phyloP scores from a whole-genome alignment of 2,113 vertebrate genomes.

The Solea senegalensis region DNA sequence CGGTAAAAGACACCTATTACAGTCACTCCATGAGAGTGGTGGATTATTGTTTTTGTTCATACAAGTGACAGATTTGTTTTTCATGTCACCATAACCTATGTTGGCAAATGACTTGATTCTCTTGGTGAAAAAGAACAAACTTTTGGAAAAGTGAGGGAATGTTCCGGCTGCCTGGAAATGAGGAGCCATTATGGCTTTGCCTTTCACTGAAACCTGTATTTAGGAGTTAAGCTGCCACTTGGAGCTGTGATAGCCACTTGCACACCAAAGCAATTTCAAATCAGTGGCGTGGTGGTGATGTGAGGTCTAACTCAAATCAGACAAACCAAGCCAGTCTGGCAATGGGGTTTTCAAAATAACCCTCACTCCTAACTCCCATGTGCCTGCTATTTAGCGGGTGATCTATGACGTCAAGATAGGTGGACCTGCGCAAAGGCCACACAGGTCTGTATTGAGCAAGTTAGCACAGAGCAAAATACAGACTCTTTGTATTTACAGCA shows the following conservation, averaged over 20 bases:
- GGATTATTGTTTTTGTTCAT: background rate
- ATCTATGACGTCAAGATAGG: constrained; percentile 74
- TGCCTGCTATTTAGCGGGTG: constrained; percentile 60
- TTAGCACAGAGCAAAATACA: constrained; percentile 63
- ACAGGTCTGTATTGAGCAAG: constrained; percentile 62
- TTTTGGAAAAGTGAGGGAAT: constrained; percentile 20
- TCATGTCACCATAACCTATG: constrained; percentile 21
- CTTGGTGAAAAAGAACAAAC: background rate
- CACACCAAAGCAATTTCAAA: constrained; percentile 53
- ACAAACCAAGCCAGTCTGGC: constrained; percentile 50
- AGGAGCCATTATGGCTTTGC: constrained; percentile 53
- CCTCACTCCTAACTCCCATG: constrained; percentile 36
- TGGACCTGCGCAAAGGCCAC: constrained; percentile 69
- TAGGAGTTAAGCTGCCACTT: constrained; percentile 38
- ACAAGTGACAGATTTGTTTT: constrained; percentile 4
- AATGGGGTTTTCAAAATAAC: constrained; percentile 56
- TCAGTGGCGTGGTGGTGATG: constrained; percentile 47
- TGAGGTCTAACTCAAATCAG: constrained; percentile 55
- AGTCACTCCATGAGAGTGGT: background rate
- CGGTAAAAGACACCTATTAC: background rate
- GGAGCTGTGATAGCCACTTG: constrained; percentile 41
- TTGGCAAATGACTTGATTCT: background rate
- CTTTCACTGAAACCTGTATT: constrained; percentile 45
- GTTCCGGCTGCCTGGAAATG: constrained; percentile 41
- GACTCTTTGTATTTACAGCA: constrained; percentile 60